Base-by-base conservation (phyloP, 2,113 vertebrate genomes). In the Gymnogyps californianus region DNA sequence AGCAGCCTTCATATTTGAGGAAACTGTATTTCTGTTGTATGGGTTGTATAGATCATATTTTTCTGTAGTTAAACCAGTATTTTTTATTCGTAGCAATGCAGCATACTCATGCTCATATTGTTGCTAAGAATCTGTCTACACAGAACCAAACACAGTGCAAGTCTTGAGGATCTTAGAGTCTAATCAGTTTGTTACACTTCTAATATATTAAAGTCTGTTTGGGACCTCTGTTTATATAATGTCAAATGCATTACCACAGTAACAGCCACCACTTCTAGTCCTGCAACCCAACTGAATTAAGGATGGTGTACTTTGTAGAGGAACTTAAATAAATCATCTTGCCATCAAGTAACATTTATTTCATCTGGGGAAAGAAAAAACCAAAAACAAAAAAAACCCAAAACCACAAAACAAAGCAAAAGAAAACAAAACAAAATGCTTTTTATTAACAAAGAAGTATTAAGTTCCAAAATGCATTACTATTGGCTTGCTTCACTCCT, bases 391-490 rank as follows among this genome's bases (percentile, higher is more conserved):
- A 42, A n/a, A 36, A n/a, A 32, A 22, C n/a, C n/a, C 9, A 54
- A 76, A 61, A 10, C 8, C 9, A 54, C 9, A 5, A 44, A 69
- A 34, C 28, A 64, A 67, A 76, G 28, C 6, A 71, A 79, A 89
- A 51, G 1, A 46, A 90, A 85, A 61, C 2, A 80, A 29, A n/a
- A 3, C 1, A n/a, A 74, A 69, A 40, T 2, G 0, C 1, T 34
- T 80, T 82, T 86, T 61, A 34, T 54, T 80, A 13, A 38, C 9
- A 17, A 86, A 47, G 7, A 46, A 25, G 1, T 26, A 36, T 40
- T 70, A 7, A 40, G 5, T 42, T 89, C 38, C 31, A 74, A 93
- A 87, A 65, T n/a, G 6, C 8, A 40, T 89, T 74, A 16, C 11
- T 49, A 18, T 31, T 93, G 22, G 10, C 15, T 93, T 72, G 18